Evolutionary conservation across 2,113 vertebrate species (phyloP), one percentile per base, ranked within the genome.

Genomic region (Ptychochromis oligacanthus): DNA sequence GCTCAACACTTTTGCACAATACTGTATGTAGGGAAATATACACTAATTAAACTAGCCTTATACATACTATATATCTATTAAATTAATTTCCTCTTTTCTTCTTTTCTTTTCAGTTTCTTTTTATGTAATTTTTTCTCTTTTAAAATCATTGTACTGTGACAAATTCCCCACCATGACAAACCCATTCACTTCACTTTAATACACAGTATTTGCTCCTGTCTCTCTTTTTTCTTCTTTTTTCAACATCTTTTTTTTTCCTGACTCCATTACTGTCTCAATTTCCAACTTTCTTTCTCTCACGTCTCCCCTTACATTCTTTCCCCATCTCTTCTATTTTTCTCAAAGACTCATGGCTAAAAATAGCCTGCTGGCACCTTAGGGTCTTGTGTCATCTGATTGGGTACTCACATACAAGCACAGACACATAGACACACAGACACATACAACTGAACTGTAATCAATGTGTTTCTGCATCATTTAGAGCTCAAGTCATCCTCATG

Each of bases 381-480:
- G 88, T 89, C 80, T 87, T 88, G 80, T 87, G 89, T 87, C 91
- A 87, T 92, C 83, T 87, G 85, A 90, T 86, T 92, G 80, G 78
- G 54, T 80, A 74, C 77, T 52, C 64, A 59, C 58, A 77, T 79
- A 87, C 52, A 87, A 11, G 18, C 60, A 60, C 64, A 86, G 46
- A 81, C 80, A 79, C 15, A 60, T 36, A 57, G 22, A n/a, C 36
- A 79, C 58, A 80, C 36, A 43, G 11, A 22, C 46, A 82, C 52
- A 72, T 28, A 70, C 54, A 67, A 58, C 20, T 36, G 20, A 77
- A 75, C 36, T 78, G 43, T 87, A 88, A 91, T 93, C 86, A 87
- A 82, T 91, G 80, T 91, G 81, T 89, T 91, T 91, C 91, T 87
- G 83, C 78, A 85, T 91, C 84, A 92, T 84, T 91, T 88, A 64